Evolutionary conservation across 2,888 invertebrate species (phyloP).

Genomic region (Labia minor): DNA sequence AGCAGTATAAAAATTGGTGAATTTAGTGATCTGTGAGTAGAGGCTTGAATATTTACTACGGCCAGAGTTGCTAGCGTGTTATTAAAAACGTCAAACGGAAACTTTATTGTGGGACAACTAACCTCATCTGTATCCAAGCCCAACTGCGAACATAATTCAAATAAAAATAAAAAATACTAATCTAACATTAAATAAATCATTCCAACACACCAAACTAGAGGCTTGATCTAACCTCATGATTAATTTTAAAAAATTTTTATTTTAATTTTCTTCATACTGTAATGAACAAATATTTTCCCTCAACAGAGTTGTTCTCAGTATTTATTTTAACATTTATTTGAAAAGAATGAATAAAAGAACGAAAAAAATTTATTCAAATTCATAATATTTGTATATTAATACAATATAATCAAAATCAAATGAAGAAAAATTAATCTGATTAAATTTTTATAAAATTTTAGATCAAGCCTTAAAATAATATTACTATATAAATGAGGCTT

Average conservation of each 20-base stretch:
- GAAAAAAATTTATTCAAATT: too few species aligned
- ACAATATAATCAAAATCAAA: too few species aligned
- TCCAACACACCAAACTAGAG: background rate
- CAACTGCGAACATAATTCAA: conserved; percentile 60
- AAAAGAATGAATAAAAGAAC: too few species aligned
- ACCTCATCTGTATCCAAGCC: conserved; percentile 90
- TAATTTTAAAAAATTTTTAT: background rate
- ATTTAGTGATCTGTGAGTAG: background rate
- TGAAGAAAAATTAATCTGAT: too few species aligned
- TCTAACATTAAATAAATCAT: background rate
- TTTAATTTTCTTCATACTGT: background rate
- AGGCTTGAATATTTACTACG: background rate
- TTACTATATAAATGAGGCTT: background rate
- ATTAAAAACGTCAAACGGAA: background rate
- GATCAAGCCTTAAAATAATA: background rate
- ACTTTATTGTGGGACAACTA: conserved; percentile 32
- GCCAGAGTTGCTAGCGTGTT: conserved; percentile 13
- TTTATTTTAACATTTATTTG: too few species aligned
- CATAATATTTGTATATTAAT: too few species aligned
- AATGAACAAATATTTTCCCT: too few species aligned
- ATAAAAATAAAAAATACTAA: conserved; percentile 18
- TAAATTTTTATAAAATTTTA: background rate
- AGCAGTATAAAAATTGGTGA: too few species aligned
- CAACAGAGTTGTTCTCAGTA: too few species aligned
- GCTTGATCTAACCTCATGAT: background rate